Base-by-base conservation (phyloP, 2,888 invertebrate genomes). In the Agapostemon virescens region DNA sequence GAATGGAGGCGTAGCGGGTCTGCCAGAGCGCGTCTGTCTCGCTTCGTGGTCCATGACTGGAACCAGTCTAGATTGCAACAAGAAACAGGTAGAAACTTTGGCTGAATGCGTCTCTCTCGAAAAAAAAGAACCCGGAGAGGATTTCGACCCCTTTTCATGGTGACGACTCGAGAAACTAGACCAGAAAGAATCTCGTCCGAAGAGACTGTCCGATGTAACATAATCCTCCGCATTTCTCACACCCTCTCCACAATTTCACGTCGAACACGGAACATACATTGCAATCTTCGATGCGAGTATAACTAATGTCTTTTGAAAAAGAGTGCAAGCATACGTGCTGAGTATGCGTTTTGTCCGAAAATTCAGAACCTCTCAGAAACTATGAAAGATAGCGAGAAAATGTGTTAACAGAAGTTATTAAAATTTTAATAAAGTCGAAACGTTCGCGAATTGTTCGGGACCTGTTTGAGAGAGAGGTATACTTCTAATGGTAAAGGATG, bases 21-120 rank as follows among this genome's bases (percentile, higher is more conserved):
- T 74, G 82, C 45, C 71, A 75, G 85, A 74, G 74, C 79, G 86
- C 77, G 71, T 58, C 75, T 82, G 80, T 75, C 68, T 83, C 71
- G 85, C 76, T 75, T 67, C 85, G 79, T 86, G 77, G 74, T 86
- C 85, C 82, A 82, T 85, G 85, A 85, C 85, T 81, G 83, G 85
- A 86, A 86, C 85, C 79, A 86, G 81, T 86, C 81, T 74, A 63
- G 79, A 73, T 74, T 67, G 76, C 76, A 64, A 72, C 72, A 72
- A 76, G 72, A 81, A 81, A 63, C 74, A 52, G 81, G 63, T 79
- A 70, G 77, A 78, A 78, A 81, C 71, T 72, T 74, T 72, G 61
- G 38, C 61, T 66, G 81, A 75, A 68, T n/a, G 72, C 71, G 55
- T 36, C 52, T 55, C 52, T 55, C 36, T n/a, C 20, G 58, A 58